A percentile compares a stretch with the other conserved stretches of the same genome.
phyloP scores from a whole-genome alignment of 2,797 vertebrate species.

The Natrix natrix region DNA sequence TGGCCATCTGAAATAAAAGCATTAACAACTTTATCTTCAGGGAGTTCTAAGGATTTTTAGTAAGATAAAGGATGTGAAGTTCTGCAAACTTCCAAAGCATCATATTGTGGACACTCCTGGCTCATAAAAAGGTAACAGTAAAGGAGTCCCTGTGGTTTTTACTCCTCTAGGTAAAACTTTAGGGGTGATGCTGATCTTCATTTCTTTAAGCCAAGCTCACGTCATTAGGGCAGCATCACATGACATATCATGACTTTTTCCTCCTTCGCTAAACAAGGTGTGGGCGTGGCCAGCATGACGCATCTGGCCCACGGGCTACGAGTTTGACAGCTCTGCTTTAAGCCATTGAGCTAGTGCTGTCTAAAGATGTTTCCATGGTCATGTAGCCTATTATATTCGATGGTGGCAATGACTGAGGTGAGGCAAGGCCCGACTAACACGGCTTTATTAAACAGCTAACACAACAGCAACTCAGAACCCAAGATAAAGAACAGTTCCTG shows the following conservation, averaged over 20 bases:
- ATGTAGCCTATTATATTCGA: neutral
- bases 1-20: neutral
- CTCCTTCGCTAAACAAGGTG: too few species aligned
- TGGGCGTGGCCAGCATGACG: too few species aligned
- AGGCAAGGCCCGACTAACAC: too few species aligned
- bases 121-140: neutral
- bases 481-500: too few species aligned
- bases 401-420: too few species aligned
- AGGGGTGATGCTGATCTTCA: neutral
- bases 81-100: neutral
- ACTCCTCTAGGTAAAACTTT: neutral
- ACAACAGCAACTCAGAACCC: too few species aligned
- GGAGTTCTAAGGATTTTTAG: neutral
- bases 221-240: too few species aligned
- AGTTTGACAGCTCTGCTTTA: neutral
- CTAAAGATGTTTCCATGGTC: neutral
- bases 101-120: too few species aligned
- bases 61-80: neutral
- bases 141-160: neutral
- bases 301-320: too few species aligned
- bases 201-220: neutral
- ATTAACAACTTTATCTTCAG: neutral
- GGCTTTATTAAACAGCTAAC: too few species aligned
- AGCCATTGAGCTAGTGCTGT: neutral
- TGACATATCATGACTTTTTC: too few species aligned